Evolutionary conservation across 2,113 vertebrate genomes (phyloP).

Genomic region (Cebidichthys violaceus): DNA sequence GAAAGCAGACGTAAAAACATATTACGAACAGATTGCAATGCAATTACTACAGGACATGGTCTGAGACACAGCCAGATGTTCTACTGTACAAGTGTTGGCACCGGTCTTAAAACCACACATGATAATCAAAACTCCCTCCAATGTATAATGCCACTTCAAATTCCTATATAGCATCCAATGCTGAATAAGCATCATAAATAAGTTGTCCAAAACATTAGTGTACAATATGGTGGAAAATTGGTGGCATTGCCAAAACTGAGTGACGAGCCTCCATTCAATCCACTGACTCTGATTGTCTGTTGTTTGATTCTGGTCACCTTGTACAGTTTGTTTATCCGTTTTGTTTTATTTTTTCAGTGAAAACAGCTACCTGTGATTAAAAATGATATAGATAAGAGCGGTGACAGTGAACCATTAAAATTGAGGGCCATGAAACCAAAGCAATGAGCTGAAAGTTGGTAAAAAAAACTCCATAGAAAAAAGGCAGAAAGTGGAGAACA

Average conservation of each 20-base stretch:
- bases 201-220: neutral
- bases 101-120: neutral
- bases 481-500: neutral
- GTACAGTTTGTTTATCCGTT: neutral
- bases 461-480: neutral
- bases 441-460: slow-evolving; percentile 8
- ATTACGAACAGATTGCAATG: slow-evolving; percentile 28
- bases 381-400: neutral
- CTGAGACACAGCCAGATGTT: slow-evolving; percentile 7
- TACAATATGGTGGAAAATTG: neutral
- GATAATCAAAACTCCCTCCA: neutral
- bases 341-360: neutral
- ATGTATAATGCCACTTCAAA: neutral
- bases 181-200: neutral
- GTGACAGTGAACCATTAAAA: neutral
- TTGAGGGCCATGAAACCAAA: slow-evolving; percentile 2
- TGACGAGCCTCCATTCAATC: neutral
- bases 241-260: neutral
- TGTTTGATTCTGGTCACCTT: neutral
- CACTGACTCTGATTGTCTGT: neutral
- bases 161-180: neutral
- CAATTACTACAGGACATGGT: neutral
- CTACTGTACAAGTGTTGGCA: neutral
- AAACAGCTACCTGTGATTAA: neutral
- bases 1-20: neutral